phyloP scores from a whole-genome alignment of 2,797 vertebrate species.

The Enteromius unitaeniatus region DNA sequence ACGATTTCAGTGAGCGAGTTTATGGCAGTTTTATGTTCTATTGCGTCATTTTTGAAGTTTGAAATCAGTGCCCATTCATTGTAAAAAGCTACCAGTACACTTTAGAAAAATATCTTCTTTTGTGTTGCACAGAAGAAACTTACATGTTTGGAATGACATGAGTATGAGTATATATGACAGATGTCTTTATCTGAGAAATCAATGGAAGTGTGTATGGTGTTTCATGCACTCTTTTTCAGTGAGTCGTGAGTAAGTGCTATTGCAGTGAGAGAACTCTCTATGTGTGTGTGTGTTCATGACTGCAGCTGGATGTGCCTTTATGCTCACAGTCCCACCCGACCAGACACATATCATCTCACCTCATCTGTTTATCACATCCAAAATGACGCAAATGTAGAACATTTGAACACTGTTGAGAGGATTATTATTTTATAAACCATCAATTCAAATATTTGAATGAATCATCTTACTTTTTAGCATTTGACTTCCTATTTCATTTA shows the following conservation, averaged over 20 bases:
- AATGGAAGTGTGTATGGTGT: not conserved
- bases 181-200: constrained; percentile 1
- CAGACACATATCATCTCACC: constrained; percentile 35
- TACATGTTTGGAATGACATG: not conserved
- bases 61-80: not conserved
- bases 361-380: constrained; percentile 29
- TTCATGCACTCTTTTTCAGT: not conserved
- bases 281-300: not conserved
- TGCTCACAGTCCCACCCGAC: constrained; percentile 12
- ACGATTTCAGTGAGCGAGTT: not conserved
- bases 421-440: not conserved
- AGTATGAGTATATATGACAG: not conserved
- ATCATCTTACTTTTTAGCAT: not conserved
- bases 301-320: not conserved
- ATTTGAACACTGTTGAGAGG: not conserved
- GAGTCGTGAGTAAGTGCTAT: not conserved
- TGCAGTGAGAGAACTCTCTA: not conserved
- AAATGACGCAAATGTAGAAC: constrained; percentile 35
- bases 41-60: not conserved
- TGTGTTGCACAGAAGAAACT: not conserved
- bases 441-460: constrained; percentile 13
- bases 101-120: not conserved
- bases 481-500: not conserved
- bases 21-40: not conserved
- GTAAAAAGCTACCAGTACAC: not conserved